phyloP scores from a whole-genome alignment of 2,888 invertebrate genomes.

The Melanophora roralis region DNA sequence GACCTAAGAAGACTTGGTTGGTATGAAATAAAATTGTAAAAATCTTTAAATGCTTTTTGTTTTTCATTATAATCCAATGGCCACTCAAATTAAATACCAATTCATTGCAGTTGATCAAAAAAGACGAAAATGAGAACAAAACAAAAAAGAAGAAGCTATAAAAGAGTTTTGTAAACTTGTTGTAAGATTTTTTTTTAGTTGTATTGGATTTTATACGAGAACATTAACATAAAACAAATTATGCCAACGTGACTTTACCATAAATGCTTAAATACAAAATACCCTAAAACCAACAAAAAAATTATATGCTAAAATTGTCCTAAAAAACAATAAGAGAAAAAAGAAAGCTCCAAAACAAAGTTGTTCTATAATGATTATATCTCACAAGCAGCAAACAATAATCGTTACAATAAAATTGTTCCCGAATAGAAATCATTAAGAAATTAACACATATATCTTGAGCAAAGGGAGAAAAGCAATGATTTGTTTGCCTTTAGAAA shows the following conservation, averaged over 20 bases:
- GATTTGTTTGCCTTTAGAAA: slow-evolving; percentile 14
- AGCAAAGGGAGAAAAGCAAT: background rate
- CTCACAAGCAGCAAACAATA: slow-evolving; percentile 25
- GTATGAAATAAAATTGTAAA: slow-evolving; percentile 38
- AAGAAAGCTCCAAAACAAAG: slow-evolving; percentile 22
- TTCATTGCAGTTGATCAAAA: slow-evolving; percentile 71
- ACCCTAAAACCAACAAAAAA: slow-evolving; percentile 24
- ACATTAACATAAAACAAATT: slow-evolving; percentile 78
- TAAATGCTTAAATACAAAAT: slow-evolving; percentile 72
- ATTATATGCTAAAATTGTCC: slow-evolving; percentile 10
- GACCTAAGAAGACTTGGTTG: background rate
- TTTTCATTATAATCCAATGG: slow-evolving; percentile 47
- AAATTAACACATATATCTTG: slow-evolving; percentile 57
- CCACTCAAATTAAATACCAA: slow-evolving; percentile 77
- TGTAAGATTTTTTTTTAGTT: slow-evolving; percentile 23
- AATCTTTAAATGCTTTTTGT: slow-evolving; percentile 49
- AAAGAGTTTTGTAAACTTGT: slow-evolving; percentile 54
- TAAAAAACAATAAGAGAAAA: background rate
- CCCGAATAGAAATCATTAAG: slow-evolving; percentile 52
- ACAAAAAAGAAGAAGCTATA: slow-evolving; percentile 47
- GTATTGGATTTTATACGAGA: slow-evolving; percentile 45
- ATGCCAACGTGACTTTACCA: slow-evolving; percentile 78
- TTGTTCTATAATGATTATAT: slow-evolving; percentile 60
- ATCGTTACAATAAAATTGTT: slow-evolving; percentile 33
- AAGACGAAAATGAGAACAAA: background rate